Evolutionary conservation across 2,888 invertebrate species (phyloP).

Genomic region (Seira sanloemensis): DNA sequence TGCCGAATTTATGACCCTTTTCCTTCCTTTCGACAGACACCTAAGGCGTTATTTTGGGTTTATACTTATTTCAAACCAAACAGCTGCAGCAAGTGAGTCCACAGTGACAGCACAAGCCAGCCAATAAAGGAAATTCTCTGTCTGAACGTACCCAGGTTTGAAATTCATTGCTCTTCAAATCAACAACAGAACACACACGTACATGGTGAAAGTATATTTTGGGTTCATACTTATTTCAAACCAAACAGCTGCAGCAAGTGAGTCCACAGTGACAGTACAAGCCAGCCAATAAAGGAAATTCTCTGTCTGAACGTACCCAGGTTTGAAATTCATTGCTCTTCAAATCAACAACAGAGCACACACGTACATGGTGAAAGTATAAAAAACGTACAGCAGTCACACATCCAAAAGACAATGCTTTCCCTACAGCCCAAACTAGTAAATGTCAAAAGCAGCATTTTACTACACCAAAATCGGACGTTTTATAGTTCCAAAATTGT

Average conservation of each 20-base stretch:
- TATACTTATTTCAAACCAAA: neutral
- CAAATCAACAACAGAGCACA: no score
- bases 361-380: no score
- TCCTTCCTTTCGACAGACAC: constrained; percentile 52
- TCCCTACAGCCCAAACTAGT: neutral
- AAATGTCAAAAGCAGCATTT: constrained; percentile 4
- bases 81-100: no score
- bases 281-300: neutral
- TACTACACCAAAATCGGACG: neutral
- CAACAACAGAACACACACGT: no score
- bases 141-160: no score
- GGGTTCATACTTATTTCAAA: constrained; percentile 10
- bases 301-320: no score
- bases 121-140: neutral
- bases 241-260: neutral
- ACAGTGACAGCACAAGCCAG: no score
- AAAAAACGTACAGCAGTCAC: neutral
- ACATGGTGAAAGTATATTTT: constrained; percentile 35
- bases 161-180: no score
- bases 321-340: no score
- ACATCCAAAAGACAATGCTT: constrained; percentile 1
- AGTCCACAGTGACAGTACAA: no score
- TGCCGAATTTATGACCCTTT: constrained; percentile 57
- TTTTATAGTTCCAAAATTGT: neutral
- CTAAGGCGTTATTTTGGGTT: constrained; percentile 51